Evolutionary conservation across 2,888 invertebrate species (phyloP), one percentile per base, ranked within the genome.

Genomic region (Campopleginae sp.): DNA sequence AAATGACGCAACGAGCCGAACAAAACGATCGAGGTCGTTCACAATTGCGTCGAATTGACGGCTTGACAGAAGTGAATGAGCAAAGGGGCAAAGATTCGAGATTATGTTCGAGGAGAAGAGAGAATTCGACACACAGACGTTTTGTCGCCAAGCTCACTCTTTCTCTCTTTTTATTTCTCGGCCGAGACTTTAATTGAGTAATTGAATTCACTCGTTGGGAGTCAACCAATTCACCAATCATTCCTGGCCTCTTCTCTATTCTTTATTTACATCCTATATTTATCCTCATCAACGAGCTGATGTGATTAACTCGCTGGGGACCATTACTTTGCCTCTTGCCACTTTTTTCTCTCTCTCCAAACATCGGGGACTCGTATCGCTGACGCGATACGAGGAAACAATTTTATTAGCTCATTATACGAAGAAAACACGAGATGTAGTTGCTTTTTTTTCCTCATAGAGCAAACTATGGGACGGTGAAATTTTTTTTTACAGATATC

Each of bases 151-250:
- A 6, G 19, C 38, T 61, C n/a, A 31, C 72, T 44, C 58, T 61
- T 27, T 54, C 58, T 44, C 27, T 74, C 42, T 44, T 27, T 61
- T 31, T 61, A 44, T 42, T n/a, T 61, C n/a, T n/a, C 71, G 66
- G 65, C 42, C 66, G 72, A 78, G 38, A 38, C 81, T 86, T 88
- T 90, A 90, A 91, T 91, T 89, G 90, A 90, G 88, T 88, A 89
- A 90, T 91, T 90, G 89, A 86, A 89, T 91, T 89, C 89, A 88
- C 87, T 88, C 74, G 65, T 66, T 77, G 70, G 82, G 83, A 87
- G 87, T 89, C 89, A 91, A 88, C 86, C 90, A 91, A 91, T 89
- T 91, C 89, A 88, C 75, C 84, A 84, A 88, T 85, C 71, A 89
- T 88, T 85, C n/a, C n/a, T n/a, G n/a, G 86, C 86, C 84, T 54